Evolutionary conservation across 2,113 vertebrate genomes (phyloP), one percentile per base, ranked within the genome.

Genomic region (Phalacrocorax aristotelis): DNA sequence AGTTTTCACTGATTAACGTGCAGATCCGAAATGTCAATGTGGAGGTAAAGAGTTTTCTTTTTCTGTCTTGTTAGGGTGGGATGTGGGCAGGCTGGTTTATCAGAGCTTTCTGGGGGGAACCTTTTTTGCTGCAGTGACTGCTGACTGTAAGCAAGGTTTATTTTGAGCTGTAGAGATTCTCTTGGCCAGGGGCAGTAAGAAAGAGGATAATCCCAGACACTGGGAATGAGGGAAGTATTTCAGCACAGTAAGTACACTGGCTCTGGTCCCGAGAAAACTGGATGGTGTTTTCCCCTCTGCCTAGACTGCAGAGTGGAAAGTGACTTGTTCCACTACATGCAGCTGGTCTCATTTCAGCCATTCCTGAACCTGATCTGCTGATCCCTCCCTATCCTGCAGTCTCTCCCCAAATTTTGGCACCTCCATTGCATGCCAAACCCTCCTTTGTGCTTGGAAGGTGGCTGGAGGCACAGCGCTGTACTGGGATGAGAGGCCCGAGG

Each of bases 11-110:
- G 92, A 99, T 99, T 97, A 99, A 99, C 11, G 98, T 99, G 93
- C 99, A 99, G 97, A 99, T 99, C 95, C 98, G 99, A 27, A 99
- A 99, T 4, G 99, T 99, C 93, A 99, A 99, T 5, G 98, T 99
- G 80, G 99, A 99, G 99, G 99, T 99, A 92, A 97, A 84, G 51
- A 78, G 46, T 49, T 95, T 54, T 30, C 26, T 75, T 83, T 61
- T 38, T 1, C 42, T 78, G 68, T 26, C 29, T 76, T 54, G 4
- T 70, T 79, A 30, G 44, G 49, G 64, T 34, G 46, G 46, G 13
- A 42, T 54, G 49, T 49, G 57, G 65, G 60, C 44, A 61, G 54
- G 6, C 74, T 89, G 87, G 40, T 12, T 87, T 8, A 4, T 9
- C 0, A 1, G 69, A 64, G 36, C 55, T 36, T 72, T 55, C 36